Base-by-base conservation (phyloP, 92 coral and sea anemone genomes). In the Phenganax stokvisi region DNA sequence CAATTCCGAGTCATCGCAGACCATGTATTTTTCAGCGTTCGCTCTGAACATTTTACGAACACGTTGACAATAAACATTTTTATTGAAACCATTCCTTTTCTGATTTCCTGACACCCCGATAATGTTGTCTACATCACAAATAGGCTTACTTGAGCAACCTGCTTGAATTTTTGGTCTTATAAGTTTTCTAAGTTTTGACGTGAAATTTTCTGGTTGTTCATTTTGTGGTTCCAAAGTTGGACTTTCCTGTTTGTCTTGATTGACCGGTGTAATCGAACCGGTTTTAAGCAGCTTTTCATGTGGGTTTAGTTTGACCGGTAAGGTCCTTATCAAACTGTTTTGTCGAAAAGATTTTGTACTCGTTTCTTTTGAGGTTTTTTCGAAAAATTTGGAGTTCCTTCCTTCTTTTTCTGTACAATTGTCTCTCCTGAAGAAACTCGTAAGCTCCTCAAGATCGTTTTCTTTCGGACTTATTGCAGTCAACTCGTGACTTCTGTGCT, bases 41-140 rank as follows among this genome's bases (percentile, higher is more conserved):
- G 71, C 54, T 57, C 64, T 54, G 15, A 59, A 77, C 9, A 13
- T 27, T 28, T 77, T 77, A 58, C 9, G 60, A 77, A 77, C 81
- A 77, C 56, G 31, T 31, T 28, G 27, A 55, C 54, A 54, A 77
- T 58, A 57, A 8, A 29, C 29, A 17, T 58, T 54, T 51, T n/a
- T 57, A n/a, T 10, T 6, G n/a, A 11, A 25, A 7, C 17, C 65
- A 0, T 54, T 61, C 12, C 12, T 47, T 74, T 74, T 52, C 51
- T 56, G 72, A 3, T 51, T 12, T 67, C 9, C 51, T 0, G 58
- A 47, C 7, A 58, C 29, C 44, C 60, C 11, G 58, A 10, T 10
- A 51, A 51, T 72, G 17, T 6, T n/a, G 10, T 55, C 60, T 51
- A 72, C n/a, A 6, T 72, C 58, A 8, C 47, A 12, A 58, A 72